Conservation (phyloP, 1,140 invertebrate genomes). For the Conus ventricosus region DNA sequence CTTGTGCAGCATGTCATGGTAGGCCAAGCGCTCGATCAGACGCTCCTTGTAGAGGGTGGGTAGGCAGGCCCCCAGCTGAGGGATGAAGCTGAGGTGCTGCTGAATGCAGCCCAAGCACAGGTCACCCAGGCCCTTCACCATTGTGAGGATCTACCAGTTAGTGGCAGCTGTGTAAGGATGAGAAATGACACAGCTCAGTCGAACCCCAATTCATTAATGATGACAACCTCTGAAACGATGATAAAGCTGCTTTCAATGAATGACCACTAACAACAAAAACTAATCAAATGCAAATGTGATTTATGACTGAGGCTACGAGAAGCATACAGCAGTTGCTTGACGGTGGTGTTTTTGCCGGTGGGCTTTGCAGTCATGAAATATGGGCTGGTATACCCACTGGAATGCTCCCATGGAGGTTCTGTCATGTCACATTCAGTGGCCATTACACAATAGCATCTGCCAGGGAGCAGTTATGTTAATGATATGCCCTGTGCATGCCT, state of each 20-base stretch:
- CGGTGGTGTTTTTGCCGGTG: too few species aligned
- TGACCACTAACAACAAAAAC: too few species aligned
- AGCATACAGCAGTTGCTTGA: too few species aligned
- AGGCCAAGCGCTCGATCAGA: constrained; percentile 56
- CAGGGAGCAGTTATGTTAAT: too few species aligned
- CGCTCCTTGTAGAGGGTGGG: constrained; percentile 64
- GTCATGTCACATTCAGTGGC: too few species aligned
- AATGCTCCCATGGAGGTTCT: too few species aligned
- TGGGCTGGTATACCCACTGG: too few species aligned
- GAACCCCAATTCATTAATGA: background rate
- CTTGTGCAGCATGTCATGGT: constrained; percentile 59
- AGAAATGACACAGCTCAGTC: background rate
- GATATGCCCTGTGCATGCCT: too few species aligned
- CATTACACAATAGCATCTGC: too few species aligned
- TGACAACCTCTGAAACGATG: background rate
- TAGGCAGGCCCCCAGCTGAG: constrained; percentile 48
- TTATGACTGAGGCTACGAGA: too few species aligned
- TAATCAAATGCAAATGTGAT: too few species aligned
- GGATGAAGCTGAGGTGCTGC: constrained; percentile 53
- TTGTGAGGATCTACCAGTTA: constrained; percentile 11
- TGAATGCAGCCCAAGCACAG: constrained; percentile 58
- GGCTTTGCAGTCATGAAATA: too few species aligned
- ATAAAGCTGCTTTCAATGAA: background rate
- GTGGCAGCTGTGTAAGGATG: background rate
- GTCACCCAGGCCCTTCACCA: constrained; percentile 62